Evolutionary conservation across 2,113 vertebrate genomes (phyloP).

Genomic region (Ophthalmolycus amberensis): DNA sequence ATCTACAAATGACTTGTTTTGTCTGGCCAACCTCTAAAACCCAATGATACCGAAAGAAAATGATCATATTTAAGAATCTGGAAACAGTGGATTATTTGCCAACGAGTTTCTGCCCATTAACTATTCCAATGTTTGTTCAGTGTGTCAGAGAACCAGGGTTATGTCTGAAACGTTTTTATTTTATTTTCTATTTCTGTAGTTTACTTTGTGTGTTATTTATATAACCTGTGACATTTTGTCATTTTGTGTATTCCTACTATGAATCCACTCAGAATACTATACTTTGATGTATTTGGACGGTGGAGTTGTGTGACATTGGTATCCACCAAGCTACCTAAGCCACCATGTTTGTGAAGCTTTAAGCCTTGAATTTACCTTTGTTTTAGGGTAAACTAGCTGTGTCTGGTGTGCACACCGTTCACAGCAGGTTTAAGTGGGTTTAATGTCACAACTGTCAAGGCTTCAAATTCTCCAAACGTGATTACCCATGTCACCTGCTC

Average conservation of each 20-base stretch:
- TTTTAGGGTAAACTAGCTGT: neutral
- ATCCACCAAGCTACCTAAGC: neutral
- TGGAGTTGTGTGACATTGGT: no score
- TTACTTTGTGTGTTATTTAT: neutral
- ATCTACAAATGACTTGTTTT: neutral
- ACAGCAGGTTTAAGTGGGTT: slow-evolving; percentile 36
- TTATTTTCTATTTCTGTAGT: neutral
- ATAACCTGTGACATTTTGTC: neutral
- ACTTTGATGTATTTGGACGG: neutral
- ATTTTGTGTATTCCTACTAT: neutral
- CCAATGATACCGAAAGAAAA: neutral
- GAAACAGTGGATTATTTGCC: neutral
- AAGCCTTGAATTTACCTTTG: neutral
- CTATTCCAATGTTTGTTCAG: neutral
- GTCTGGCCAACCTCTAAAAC: neutral
- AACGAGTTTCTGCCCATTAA: no score
- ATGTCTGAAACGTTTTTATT: neutral
- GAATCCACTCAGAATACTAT: neutral
- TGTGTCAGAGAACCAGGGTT: neutral
- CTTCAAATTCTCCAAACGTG: slow-evolving; percentile 50
- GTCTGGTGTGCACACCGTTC: neutral
- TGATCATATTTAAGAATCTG: neutral
- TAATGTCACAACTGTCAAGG: slow-evolving; percentile 35
- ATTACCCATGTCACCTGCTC: slow-evolving; percentile 59
- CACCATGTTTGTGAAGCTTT: neutral